phyloP scores from a whole-genome alignment of 1,140 invertebrate species.

The Philopotamus ludificatus region DNA sequence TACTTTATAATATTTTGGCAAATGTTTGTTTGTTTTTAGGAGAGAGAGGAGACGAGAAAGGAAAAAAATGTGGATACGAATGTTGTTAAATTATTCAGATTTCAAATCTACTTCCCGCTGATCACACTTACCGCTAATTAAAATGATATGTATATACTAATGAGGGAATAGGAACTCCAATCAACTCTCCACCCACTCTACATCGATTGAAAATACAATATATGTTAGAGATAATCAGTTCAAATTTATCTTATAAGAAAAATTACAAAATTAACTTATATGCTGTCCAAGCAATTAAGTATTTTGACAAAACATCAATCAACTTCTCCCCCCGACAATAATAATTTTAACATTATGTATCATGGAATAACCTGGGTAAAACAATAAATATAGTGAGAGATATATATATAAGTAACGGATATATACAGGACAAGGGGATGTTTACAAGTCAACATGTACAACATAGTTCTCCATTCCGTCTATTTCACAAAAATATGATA shows the following conservation, averaged over 20 bases:
- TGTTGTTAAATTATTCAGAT: too few relatives aligned
- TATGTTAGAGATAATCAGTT: conserved; percentile 42
- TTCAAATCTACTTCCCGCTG: too few relatives aligned
- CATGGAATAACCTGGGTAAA: not conserved
- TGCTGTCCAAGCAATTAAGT: conserved; percentile 57
- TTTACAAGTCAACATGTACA: conserved; percentile 44
- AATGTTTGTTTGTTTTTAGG: too few relatives aligned
- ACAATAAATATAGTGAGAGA: conserved; percentile 26
- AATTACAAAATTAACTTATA: conserved; percentile 60
- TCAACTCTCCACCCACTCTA: not conserved
- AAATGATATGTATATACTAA: too few relatives aligned
- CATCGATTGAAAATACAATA: conserved; percentile 1
- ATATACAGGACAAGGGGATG: conserved; percentile 40
- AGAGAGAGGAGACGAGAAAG: too few relatives aligned
- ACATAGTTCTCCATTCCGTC: conserved; percentile 51
- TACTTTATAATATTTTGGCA: too few relatives aligned
- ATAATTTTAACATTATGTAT: conserved; percentile 45
- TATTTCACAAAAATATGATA: conserved; percentile 49
- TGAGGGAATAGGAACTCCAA: too few relatives aligned
- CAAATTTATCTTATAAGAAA: conserved; percentile 60
- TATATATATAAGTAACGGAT: conserved; percentile 39
- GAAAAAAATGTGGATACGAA: too few relatives aligned
- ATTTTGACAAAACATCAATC: conserved; percentile 51
- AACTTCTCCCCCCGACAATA: conserved; percentile 50
- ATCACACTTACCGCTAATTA: too few relatives aligned